Evolutionary conservation across 2,888 invertebrate species (phyloP), one percentile per base, ranked within the genome.

Genomic region (Caenorhabditis drosophilae): DNA sequence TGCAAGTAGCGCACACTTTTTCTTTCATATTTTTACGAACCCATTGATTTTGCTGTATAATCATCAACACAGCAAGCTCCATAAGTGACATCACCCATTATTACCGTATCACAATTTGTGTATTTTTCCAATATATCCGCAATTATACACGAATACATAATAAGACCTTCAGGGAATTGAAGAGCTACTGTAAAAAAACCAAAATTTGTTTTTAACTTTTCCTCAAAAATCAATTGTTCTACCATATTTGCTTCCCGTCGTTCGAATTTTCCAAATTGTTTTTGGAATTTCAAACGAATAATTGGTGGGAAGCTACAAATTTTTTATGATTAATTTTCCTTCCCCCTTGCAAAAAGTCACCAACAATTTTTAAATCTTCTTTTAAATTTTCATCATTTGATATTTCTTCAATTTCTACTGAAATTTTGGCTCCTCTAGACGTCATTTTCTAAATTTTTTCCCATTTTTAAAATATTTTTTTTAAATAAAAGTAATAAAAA

Each of bases 11-110:
- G 15, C 11, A 9, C n/a, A 44, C n/a, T 18, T 18, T 7, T 15
- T 15, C 20, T 50, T n/a, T n/a, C n/a, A n/a, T n/a, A n/a, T n/a
- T n/a, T n/a, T n/a, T n/a, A n/a, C n/a, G n/a, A n/a, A 78, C 78
- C 91, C 31, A 98, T 87, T 0, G 93, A 92, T 78, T 89, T 88
- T 0, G 97, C 96, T 0, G 94, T 93, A 83, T 90, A 91, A 86
- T 98, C 98, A 84, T 99, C 98, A 12, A 98, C 90, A 84, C 98
- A 98, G 84, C 98, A 98, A 0, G 98, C 98, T 35, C 98, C 98
- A 83, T 99, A 98, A 0, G 98, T 97, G 16, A 98, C 96, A 86
- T 98, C 98, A 7, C 94, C 97, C 93, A 98, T 93, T 67, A 99
- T 94, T 46, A 97, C 89, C 0, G 91, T 90, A 77, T 96, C 94